Evolutionary conservation across 2,797 vertebrate species (phyloP).

Genomic region (Tympanoctomys barrerae): DNA sequence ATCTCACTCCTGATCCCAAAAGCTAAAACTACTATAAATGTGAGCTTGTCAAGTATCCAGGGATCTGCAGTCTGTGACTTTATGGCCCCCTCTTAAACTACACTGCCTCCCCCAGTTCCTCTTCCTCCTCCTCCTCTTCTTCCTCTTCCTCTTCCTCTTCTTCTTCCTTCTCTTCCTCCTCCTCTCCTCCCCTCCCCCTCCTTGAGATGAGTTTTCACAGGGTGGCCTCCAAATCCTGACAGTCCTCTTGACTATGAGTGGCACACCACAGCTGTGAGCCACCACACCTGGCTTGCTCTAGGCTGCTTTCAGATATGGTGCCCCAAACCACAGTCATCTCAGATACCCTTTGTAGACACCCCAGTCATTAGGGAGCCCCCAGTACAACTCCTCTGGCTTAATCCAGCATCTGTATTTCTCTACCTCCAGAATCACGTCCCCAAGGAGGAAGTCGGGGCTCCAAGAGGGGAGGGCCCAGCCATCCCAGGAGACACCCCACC

Average conservation of each 20-base stretch:
- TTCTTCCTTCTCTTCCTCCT: no score
- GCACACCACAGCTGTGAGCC: not conserved
- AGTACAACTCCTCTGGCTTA: not conserved
- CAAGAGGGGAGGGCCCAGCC: conserved; percentile 90
- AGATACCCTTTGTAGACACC: not conserved
- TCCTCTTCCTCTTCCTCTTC: not conserved
- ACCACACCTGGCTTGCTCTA: not conserved
- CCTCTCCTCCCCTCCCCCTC: not conserved
- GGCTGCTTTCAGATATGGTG: not conserved
- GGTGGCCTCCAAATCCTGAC: not conserved
- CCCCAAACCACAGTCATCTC: not conserved
- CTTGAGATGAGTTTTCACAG: not conserved
- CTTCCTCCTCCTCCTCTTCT: not conserved
- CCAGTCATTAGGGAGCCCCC: not conserved
- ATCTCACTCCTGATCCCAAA: not conserved
- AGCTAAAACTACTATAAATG: not conserved
- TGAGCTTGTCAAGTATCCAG: not conserved
- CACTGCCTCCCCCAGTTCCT: no score
- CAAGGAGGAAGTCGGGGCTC: conserved; percentile 89
- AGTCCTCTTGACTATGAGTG: not conserved
- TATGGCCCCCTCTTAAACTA: not conserved
- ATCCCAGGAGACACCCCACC: conserved; percentile 94
- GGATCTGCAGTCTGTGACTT: not conserved
- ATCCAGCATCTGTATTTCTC: not conserved
- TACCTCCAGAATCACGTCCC: conserved; percentile 90